These are phyloP conservation scores for Athrips mouffetella DNA, from an alignment of 2,888 invertebrate genomes.

Conservation along the genomic window DNA sequence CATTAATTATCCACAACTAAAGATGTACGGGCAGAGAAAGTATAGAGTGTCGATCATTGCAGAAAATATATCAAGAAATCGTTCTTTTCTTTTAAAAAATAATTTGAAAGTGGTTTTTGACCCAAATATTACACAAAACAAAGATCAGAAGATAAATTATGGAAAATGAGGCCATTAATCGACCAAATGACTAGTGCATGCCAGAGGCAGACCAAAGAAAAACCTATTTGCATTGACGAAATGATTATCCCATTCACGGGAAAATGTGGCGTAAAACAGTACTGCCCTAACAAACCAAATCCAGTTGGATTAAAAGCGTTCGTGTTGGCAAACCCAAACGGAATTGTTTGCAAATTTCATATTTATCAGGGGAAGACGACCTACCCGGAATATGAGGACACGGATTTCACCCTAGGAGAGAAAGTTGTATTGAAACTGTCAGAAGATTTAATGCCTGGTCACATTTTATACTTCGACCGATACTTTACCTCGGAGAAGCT, in stretches of 20 bases:
- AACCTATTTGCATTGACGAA: conserved; percentile 20
- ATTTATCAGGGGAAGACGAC: conserved; percentile 21
- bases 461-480: conserved; percentile 19
- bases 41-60: conserved; percentile 14
- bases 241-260: conserved; percentile 24
- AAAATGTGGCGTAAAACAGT: conserved; percentile 20
- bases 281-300: conserved; percentile 22
- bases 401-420: conserved; percentile 12
- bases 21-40: conserved; percentile 16
- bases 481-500: conserved; percentile 15
- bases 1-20: conserved; percentile 6
- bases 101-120: conserved; percentile 24
- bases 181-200: conserved; percentile 18
- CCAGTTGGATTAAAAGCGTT: conserved; percentile 23
- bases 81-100: conserved; percentile 12
- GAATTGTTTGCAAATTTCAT: conserved; percentile 18
- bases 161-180: conserved; percentile 21
- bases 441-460: conserved; percentile 10
- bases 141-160: conserved; percentile 21
- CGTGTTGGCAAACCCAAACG: conserved; percentile 20
- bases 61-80: background rate
- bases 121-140: conserved; percentile 13
- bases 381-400: conserved; percentile 6
- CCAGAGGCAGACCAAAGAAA: conserved; percentile 11
- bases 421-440: conserved; percentile 18